A percentile compares a stretch with the other conserved stretches of the same genome.
These are phyloP conservation scores for Thalassophryne amazonica DNA, from an alignment of 2,797 vertebrate genomes.

Conservation along the genomic window DNA sequence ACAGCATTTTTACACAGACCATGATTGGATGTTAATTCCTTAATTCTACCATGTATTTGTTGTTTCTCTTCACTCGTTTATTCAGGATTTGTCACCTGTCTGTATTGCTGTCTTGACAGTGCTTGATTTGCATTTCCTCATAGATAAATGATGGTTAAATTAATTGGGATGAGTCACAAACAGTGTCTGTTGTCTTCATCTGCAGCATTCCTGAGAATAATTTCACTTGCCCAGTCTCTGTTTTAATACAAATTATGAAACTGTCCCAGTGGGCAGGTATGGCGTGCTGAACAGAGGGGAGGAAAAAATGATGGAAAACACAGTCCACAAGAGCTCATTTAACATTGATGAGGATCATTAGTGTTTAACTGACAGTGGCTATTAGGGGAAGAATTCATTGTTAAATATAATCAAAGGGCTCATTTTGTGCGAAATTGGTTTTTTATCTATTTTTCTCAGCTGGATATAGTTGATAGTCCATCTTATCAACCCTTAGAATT, in stretches of 20 bases:
- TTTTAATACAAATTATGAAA: constrained; percentile 27
- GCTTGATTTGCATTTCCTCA: constrained; percentile 13
- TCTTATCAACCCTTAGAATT: too few species aligned
- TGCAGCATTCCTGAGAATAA: background rate
- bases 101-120: background rate
- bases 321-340: constrained; percentile 37
- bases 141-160: background rate
- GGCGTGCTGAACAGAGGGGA: constrained; percentile 16
- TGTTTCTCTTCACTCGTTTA: too few species aligned
- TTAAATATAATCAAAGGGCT: too few species aligned
- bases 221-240: constrained; percentile 34
- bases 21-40: too few species aligned
- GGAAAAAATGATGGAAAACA: constrained; percentile 36
- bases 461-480: background rate
- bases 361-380: constrained; percentile 23
- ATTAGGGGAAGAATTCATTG: constrained; percentile 11
- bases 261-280: constrained; percentile 39
- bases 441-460: background rate
- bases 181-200: constrained; percentile 29
- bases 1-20: too few species aligned
- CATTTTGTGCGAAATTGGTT: background rate
- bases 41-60: too few species aligned
- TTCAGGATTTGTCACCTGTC: too few species aligned
- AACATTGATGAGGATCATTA: constrained; percentile 48
- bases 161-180: constrained; percentile 12